Evolutionary conservation across 2,888 invertebrate species (phyloP), one percentile per base, ranked within the genome.

Genomic region (Fragum fragum): DNA sequence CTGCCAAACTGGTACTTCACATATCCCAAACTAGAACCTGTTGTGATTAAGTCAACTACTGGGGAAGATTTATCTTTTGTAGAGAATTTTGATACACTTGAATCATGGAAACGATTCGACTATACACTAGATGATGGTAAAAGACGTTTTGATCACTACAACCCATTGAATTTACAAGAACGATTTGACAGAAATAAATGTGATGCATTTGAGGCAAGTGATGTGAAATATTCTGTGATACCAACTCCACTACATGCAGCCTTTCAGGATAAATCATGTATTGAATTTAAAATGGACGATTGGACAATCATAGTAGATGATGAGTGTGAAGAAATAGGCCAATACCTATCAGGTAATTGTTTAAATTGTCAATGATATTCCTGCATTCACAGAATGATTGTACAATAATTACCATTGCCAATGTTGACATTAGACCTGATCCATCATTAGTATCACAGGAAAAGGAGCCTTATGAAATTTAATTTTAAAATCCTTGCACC

Each of bases 1-100:
- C 83, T 92, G 81, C 92, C 92, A 16, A 92, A 92, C 61, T 92
- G 92, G 92, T 92, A 91, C 73, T 78, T 92, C 3, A 71, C 85
- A 26, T 82, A 82, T 53, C 89, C 89, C 5, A 88, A 84, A 26
- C 73, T 90, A 5, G 74, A 86, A 63, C 91, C 92, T 11, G 80
- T 80, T 9, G 57, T 92, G 7, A 89, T 93, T 18, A 76, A 86
- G 66, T 86, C 88, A 63, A 93, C 93, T n/a, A 87, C 83, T 23
- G 90, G 88, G 23, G 90, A 92, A 59, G 86, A 87, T 16, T 83
- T 93, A 76, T 73, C 73, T 28, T 93, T 91, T 83, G 89, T 92
- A 18, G 85, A 87, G 39, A 85, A 88, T 1, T 93, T 92, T 86
- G 90, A 91, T 72, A 87, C 76, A 9, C 89, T 90, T 9, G 83